Evolutionary conservation across 2,888 invertebrate genomes (phyloP).

Genomic region (Stegophylla sp.): DNA sequence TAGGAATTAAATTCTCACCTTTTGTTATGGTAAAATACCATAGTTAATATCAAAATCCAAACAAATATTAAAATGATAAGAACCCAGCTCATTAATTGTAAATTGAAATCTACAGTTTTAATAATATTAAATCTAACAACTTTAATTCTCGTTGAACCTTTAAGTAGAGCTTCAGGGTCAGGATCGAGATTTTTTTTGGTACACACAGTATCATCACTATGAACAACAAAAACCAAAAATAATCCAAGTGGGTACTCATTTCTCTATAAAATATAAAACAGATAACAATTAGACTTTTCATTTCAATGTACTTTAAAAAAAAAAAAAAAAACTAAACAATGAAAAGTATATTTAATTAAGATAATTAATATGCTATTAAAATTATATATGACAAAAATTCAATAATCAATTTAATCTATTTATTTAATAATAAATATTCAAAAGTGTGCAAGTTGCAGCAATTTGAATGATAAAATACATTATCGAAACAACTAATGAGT

Average conservation of each 20-base stretch:
- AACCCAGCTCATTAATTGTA: slow-evolving; percentile 40
- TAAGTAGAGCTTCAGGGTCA: slow-evolving; percentile 5
- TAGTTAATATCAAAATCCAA: slow-evolving; percentile 25
- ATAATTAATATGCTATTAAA: too few species aligned
- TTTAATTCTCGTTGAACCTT: slow-evolving; percentile 25
- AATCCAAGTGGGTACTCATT: slow-evolving; percentile 65
- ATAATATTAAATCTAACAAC: slow-evolving; percentile 28
- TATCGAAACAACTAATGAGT: too few species aligned
- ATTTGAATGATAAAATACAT: too few species aligned
- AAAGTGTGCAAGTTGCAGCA: too few species aligned
- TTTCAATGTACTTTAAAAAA: too few species aligned
- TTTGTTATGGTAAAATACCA: slow-evolving; percentile 26
- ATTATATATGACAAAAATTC: too few species aligned
- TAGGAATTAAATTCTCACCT: slow-evolving; percentile 17
- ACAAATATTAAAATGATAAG: slow-evolving; percentile 23
- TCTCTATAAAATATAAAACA: slow-evolving; percentile 64
- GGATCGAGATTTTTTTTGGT: background rate
- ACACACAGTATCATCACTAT: slow-evolving; percentile 66
- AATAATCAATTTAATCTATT: too few species aligned
- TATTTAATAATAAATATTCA: too few species aligned
- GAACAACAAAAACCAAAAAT: slow-evolving; percentile 68
- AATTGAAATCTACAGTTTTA: slow-evolving; percentile 50
- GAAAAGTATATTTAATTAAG: too few species aligned
- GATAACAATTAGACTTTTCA: background rate
- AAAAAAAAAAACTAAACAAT: too few species aligned